Percentiles rank a stretch among this genome's conserved stretches.
Evolutionary conservation across 2,888 invertebrate genomes (phyloP).

Genomic region (Herminia tarsipennalis): DNA sequence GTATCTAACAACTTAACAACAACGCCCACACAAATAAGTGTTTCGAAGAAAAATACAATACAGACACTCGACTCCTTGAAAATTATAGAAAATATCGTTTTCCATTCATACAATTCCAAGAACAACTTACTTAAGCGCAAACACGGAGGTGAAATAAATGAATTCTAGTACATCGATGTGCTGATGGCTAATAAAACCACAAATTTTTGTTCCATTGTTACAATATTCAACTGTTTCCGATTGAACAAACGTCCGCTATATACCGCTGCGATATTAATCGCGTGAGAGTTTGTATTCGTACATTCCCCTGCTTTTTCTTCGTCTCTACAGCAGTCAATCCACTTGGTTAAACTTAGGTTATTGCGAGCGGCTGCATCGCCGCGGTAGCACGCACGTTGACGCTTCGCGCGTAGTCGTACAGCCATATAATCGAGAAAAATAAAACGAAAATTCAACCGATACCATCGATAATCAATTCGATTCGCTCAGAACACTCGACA

Average conservation of each 20-base stretch:
- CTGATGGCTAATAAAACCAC: constrained; percentile 36
- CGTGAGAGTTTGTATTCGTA: constrained; percentile 38
- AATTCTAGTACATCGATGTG: too few species aligned
- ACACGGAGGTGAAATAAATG: constrained; percentile 9
- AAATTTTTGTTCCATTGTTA: constrained; percentile 46
- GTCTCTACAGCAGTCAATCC: constrained; percentile 35
- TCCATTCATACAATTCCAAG: constrained; percentile 12
- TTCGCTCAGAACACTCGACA: constrained; percentile 29
- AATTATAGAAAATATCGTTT: not conserved
- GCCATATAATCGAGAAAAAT: constrained; percentile 46
- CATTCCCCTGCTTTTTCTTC: constrained; percentile 50
- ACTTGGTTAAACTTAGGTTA: constrained; percentile 47
- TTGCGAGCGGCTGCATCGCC: constrained; percentile 66
- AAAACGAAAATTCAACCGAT: constrained; percentile 34
- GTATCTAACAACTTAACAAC: too few species aligned
- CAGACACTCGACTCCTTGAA: not conserved
- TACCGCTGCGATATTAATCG: constrained; percentile 38
- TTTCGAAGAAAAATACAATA: not conserved
- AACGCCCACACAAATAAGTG: too few species aligned
- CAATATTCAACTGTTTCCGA: constrained; percentile 27
- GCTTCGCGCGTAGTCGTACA: constrained; percentile 43
- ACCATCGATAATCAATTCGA: constrained; percentile 39
- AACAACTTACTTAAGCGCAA: constrained; percentile 18
- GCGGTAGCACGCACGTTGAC: constrained; percentile 65
- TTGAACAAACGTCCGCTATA: constrained; percentile 24